Evolutionary conservation across 2,797 vertebrate species (phyloP).

Genomic region (Neopelma chrysocephalum): DNA sequence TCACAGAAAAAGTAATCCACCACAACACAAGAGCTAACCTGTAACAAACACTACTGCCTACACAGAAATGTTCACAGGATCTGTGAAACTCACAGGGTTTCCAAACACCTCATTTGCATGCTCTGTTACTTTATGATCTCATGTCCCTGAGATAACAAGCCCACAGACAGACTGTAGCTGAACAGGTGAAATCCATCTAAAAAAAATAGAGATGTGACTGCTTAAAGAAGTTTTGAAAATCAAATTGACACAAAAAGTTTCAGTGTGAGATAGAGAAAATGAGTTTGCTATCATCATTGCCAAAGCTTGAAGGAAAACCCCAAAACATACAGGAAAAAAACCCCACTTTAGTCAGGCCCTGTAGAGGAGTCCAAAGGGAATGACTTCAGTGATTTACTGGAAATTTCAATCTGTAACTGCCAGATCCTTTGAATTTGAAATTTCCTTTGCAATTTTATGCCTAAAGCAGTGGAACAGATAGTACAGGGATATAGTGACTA

Average conservation of each 20-base stretch:
- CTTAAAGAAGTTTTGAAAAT: background rate
- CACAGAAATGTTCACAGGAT: background rate
- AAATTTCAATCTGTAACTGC: background rate
- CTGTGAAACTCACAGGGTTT: background rate
- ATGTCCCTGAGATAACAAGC: background rate
- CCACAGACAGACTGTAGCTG: background rate
- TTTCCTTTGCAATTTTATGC: background rate
- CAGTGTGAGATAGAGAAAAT: background rate
- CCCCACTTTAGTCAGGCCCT: background rate
- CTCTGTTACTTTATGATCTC: background rate
- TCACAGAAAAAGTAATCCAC: background rate
- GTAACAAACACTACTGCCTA: background rate
- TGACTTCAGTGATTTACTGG: background rate
- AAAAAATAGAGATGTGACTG: fast-evolving
- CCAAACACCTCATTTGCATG: background rate
- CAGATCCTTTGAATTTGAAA: background rate
- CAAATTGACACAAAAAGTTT: background rate
- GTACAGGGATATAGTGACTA: background rate
- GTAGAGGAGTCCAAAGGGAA: background rate
- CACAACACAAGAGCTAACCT: background rate
- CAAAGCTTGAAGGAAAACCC: background rate
- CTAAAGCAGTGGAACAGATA: background rate
- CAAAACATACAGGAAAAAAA: background rate
- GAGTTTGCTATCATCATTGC: background rate
- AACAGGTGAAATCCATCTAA: background rate